These are phyloP conservation scores for Sebastes nivosus DNA, from an alignment of 2,797 vertebrate species.

Conservation along the genomic window DNA sequence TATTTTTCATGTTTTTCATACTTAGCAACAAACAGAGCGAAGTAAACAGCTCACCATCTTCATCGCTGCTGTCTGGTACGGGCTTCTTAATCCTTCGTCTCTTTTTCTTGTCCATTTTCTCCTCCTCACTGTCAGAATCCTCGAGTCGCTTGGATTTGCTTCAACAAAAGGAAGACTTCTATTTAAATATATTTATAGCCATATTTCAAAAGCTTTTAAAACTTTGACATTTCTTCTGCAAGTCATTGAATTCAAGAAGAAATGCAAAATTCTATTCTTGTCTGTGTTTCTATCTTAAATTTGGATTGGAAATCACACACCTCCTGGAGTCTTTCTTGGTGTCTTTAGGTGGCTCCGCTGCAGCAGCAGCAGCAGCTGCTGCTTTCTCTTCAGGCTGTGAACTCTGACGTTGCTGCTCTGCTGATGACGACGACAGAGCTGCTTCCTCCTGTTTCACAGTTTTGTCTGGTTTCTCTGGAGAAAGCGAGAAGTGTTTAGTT, in stretches of 20 bases:
- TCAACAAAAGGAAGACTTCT: background rate
- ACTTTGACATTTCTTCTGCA: background rate
- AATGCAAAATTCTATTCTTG: background rate
- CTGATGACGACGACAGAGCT: slow-evolving; percentile 38
- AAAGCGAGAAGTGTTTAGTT: slow-evolving; percentile 21
- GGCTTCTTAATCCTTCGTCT: slow-evolving; percentile 90
- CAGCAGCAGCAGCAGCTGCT: slow-evolving; percentile 29
- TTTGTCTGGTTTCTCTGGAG: slow-evolving; percentile 77
- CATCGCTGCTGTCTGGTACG: slow-evolving; percentile 91
- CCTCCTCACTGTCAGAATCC: slow-evolving; percentile 85
- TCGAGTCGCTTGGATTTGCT: slow-evolving; percentile 85
- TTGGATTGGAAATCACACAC: slow-evolving; percentile 3
- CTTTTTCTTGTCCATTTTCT: slow-evolving; percentile 87
- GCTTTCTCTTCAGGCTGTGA: slow-evolving; percentile 26
- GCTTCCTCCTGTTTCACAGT: slow-evolving; percentile 82
- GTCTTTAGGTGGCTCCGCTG: slow-evolving; percentile 51
- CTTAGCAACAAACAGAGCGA: too few relatives aligned
- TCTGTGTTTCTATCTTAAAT: background rate
- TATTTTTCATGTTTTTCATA: background rate
- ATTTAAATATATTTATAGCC: background rate
- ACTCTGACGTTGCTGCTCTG: slow-evolving; percentile 21
- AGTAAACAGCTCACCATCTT: slow-evolving; percentile 83
- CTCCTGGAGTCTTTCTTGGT: slow-evolving; percentile 63
- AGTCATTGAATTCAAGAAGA: background rate
- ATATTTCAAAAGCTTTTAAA: background rate